These are phyloP conservation scores for Amphiduros pacificus DNA, from an alignment of 2,888 invertebrate genomes.

Conservation along the genomic window DNA sequence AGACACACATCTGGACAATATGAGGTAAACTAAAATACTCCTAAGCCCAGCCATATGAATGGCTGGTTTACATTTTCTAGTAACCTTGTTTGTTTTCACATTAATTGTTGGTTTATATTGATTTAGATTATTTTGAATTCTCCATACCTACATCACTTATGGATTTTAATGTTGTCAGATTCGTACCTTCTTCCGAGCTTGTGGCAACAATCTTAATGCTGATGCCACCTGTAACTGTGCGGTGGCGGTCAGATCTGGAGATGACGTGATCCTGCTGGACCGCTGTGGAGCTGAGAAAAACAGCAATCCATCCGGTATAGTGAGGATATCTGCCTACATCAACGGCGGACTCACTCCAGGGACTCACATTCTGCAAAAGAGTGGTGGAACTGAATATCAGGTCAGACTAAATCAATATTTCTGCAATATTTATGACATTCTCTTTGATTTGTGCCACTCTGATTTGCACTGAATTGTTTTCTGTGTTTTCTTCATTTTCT, in stretches of 20 bases:
- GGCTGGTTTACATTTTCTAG: too few species aligned
- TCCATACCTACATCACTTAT: too few species aligned
- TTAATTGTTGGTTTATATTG: too few species aligned
- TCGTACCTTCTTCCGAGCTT: slow-evolving; percentile 33
- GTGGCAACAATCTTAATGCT: slow-evolving; percentile 7
- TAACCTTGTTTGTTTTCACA: too few species aligned
- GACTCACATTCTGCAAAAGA: slow-evolving; percentile 12
- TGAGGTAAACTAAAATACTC: too few species aligned
- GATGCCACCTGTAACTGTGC: slow-evolving; percentile 38
- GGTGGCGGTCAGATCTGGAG: slow-evolving; percentile 33
- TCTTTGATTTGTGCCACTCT: neutral
- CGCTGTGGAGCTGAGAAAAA: slow-evolving; percentile 27
- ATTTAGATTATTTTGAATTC: too few species aligned
- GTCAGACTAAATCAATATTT: neutral
- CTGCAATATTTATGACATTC: neutral
- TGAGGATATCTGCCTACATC: slow-evolving; percentile 16
- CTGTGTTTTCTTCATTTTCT: neutral
- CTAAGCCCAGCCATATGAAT: too few species aligned
- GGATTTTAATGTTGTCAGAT: slow-evolving; percentile 24
- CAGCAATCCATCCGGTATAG: neutral
- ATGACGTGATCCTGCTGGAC: slow-evolving; percentile 40
- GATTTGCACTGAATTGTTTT: neutral
- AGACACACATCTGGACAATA: slow-evolving; percentile 40
- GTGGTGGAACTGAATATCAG: neutral
- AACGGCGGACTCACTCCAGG: slow-evolving; percentile 30